Evolutionary conservation across 2,113 vertebrate species (phyloP).

Genomic region (Micronycteris hirsuta): DNA sequence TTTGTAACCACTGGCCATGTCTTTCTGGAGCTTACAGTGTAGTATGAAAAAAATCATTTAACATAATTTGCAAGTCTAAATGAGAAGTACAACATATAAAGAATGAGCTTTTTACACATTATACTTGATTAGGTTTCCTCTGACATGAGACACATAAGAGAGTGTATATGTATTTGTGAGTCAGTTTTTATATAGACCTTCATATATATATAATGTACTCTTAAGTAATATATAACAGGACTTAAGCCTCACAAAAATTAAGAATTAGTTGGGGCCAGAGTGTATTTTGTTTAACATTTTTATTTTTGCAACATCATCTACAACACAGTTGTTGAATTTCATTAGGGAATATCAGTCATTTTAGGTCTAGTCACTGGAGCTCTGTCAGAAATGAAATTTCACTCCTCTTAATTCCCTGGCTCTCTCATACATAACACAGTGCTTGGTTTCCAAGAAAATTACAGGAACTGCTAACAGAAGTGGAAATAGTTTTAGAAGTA

Average conservation of each 20-base stretch:
- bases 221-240: not conserved
- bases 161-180: not conserved
- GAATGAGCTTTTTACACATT: not conserved
- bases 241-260: not conserved
- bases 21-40: not conserved
- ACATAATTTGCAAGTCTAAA: not conserved
- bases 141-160: not conserved
- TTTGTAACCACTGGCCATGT: not conserved
- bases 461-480: conserved; percentile 11
- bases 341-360: not conserved
- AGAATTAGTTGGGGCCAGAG: not conserved
- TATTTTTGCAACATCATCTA: not conserved
- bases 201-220: too few relatives aligned
- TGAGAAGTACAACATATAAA: not conserved
- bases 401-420: not conserved
- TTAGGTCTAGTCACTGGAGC: not conserved
- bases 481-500: conserved; percentile 33
- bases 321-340: not conserved
- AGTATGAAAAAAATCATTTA: not conserved
- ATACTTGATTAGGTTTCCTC: not conserved
- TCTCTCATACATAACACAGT: not conserved
- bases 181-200: not conserved
- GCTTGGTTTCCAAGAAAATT: conserved; percentile 19
- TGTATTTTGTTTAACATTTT: not conserved
- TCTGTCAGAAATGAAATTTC: not conserved